These are phyloP conservation scores for Aplysina aerophoba DNA, from an alignment of 37 sponge, comb jelly and placozoan genomes.

Conservation along the genomic window DNA sequence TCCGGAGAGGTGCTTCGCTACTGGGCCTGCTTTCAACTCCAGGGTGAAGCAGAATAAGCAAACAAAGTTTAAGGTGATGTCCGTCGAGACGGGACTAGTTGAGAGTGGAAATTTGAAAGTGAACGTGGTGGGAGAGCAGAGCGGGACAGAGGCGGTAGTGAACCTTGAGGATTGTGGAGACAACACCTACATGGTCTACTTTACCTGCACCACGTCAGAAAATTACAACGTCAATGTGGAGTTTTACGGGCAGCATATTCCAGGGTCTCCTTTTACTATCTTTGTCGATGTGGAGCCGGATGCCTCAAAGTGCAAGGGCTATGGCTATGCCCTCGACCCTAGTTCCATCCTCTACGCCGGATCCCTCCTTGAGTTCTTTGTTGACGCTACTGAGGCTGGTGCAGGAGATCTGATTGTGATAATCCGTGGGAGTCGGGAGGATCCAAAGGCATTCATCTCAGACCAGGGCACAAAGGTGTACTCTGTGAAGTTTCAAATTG, in stretches of 20 bases:
- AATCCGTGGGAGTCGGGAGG: conserved; percentile 65
- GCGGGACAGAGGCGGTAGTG: conserved; percentile 45
- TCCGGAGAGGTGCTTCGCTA: conserved; percentile 69
- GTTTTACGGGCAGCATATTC: conserved; percentile 77
- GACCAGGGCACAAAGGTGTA: conserved; percentile 71
- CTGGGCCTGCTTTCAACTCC: conserved; percentile 77
- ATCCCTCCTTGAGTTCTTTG: conserved; percentile 67
- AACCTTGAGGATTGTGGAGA: conserved; percentile 70
- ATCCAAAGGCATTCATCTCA: conserved; percentile 66
- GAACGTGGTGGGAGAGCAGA: conserved; percentile 53
- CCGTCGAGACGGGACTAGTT: conserved; percentile 67
- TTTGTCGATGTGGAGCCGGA: conserved; percentile 65
- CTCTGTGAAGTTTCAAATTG: conserved; percentile 74
- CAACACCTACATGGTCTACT: conserved; percentile 72
- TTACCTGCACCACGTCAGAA: conserved; percentile 62
- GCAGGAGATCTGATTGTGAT: conserved; percentile 70
- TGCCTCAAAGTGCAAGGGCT: conserved; percentile 74
- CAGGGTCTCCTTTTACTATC: conserved; percentile 83
- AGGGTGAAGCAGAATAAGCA: conserved; percentile 52
- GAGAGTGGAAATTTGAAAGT: conserved; percentile 73
- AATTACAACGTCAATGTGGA: conserved; percentile 61
- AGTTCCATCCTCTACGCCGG: conserved; percentile 63
- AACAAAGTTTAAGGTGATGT: conserved; percentile 68
- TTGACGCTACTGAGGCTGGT: conserved; percentile 84
- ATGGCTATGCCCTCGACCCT: conserved; percentile 65